phyloP scores from a whole-genome alignment of 2,888 invertebrate genomes.

The Phyllotreta striolata region DNA sequence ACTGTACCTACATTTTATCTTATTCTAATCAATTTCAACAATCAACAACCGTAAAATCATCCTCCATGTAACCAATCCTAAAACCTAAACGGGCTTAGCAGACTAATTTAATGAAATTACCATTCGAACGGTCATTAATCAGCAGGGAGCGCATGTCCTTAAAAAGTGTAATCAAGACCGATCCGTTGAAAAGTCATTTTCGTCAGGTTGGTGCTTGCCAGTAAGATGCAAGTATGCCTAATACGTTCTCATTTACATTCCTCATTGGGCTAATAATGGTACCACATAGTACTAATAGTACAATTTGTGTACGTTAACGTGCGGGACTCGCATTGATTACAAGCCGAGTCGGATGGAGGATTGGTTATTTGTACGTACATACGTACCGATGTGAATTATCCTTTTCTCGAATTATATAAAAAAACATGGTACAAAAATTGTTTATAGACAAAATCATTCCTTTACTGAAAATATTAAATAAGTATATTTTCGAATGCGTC shows the following conservation, averaged over 20 bases:
- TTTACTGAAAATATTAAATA: no score
- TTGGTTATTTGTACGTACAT: no score
- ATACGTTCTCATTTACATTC: conserved; percentile 15
- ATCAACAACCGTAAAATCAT: no score
- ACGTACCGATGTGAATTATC: no score
- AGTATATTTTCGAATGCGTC: no score
- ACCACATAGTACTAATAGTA: conserved; percentile 17
- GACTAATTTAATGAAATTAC: conserved; percentile 12
- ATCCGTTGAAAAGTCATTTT: conserved; percentile 16
- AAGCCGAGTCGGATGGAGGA: no score
- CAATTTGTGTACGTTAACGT: conserved; percentile 14
- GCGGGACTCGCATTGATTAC: not conserved
- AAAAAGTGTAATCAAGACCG: conserved; percentile 10
- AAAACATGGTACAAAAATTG: no score
- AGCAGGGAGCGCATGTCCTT: conserved; percentile 6
- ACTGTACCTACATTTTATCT: no score
- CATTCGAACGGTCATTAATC: conserved; percentile 6
- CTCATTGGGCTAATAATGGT: conserved; percentile 12
- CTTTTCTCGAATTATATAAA: no score
- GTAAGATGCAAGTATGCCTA: conserved; percentile 6
- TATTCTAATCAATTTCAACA: no score
- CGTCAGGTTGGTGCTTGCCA: not conserved
- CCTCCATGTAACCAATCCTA: no score
- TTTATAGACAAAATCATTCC: no score
- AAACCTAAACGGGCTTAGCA: not conserved